Conservation (phyloP, 1,140 invertebrate species). For the Leptoteleia sp. region DNA sequence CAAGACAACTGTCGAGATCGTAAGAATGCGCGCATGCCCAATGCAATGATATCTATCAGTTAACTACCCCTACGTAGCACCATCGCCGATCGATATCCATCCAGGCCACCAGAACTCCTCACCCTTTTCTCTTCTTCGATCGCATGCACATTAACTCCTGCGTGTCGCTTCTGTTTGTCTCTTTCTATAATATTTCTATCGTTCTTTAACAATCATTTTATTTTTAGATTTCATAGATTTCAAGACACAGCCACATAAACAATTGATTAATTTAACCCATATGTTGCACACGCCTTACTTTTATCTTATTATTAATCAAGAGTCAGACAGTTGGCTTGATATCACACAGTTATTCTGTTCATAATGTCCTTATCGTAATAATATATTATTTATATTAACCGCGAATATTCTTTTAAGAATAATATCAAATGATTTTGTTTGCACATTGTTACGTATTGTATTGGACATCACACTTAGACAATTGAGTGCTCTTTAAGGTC, state of each 20-base stretch:
- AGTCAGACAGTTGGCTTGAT: constrained; percentile 1
- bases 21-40: constrained; percentile 70
- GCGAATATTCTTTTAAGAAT: too few relatives aligned
- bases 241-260: constrained; percentile 24
- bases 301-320: constrained; percentile 20
- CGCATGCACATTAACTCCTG: constrained; percentile 52
- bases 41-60: constrained; percentile 65
- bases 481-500: too few relatives aligned
- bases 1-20: constrained; percentile 66
- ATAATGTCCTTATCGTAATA: background rate
- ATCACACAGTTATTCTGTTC: background rate
- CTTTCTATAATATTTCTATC: background rate
- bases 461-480: too few relatives aligned
- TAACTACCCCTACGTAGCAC: constrained; percentile 65
- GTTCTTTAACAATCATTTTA: constrained; percentile 16
- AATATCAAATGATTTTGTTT: too few relatives aligned
- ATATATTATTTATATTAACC: too few relatives aligned
- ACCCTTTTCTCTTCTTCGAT: constrained; percentile 65
- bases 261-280: constrained; percentile 45
- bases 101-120: constrained; percentile 75
- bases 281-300: constrained; percentile 22
- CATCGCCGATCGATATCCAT: constrained; percentile 78
- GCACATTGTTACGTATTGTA: too few relatives aligned
- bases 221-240: constrained; percentile 32
- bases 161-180: constrained; percentile 26